These are phyloP conservation scores for Apoderus coryli DNA, from an alignment of 2,888 invertebrate genomes.

Conservation along the genomic window DNA sequence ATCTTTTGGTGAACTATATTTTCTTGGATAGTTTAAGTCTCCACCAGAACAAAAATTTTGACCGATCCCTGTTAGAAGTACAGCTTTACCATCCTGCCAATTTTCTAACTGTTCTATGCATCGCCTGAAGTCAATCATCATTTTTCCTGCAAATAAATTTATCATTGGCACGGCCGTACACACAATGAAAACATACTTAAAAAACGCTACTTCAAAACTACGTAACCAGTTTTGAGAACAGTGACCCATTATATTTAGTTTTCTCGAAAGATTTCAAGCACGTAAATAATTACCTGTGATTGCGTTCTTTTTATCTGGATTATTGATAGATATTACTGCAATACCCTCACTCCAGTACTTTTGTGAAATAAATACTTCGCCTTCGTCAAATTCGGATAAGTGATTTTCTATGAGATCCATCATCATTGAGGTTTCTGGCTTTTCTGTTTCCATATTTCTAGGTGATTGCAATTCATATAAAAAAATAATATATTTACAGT, in stretches of 20 bases:
- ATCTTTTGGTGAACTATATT: no score
- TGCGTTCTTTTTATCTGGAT: slow-evolving; percentile 25
- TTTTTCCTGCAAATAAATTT: slow-evolving; percentile 22
- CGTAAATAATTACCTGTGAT: slow-evolving; percentile 28
- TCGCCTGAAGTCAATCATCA: slow-evolving; percentile 26
- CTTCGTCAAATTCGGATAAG: slow-evolving; percentile 20
- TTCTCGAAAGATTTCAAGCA: no score
- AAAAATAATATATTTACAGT: no score
- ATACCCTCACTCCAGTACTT: slow-evolving; percentile 23
- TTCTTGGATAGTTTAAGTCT: slow-evolving; percentile 25
- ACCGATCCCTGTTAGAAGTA: slow-evolving; percentile 23
- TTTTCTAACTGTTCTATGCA: slow-evolving; percentile 22
- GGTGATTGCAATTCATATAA: no score
- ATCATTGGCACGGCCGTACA: no score
- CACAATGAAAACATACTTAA: slow-evolving; percentile 8
- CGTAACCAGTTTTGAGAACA: no score
- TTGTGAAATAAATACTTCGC: slow-evolving; percentile 19
- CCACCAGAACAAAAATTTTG: slow-evolving; percentile 28
- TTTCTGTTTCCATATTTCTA: no score
- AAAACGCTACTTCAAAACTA: no score
- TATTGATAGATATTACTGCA: slow-evolving; percentile 23
- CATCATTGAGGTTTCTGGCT: no score
- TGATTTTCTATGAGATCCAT: slow-evolving; percentile 19
- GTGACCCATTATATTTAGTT: no score
- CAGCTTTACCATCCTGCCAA: slow-evolving; percentile 27